Evolutionary conservation across 2,888 invertebrate genomes (phyloP), one percentile per base, ranked within the genome.

Genomic region (Timandra comae): DNA sequence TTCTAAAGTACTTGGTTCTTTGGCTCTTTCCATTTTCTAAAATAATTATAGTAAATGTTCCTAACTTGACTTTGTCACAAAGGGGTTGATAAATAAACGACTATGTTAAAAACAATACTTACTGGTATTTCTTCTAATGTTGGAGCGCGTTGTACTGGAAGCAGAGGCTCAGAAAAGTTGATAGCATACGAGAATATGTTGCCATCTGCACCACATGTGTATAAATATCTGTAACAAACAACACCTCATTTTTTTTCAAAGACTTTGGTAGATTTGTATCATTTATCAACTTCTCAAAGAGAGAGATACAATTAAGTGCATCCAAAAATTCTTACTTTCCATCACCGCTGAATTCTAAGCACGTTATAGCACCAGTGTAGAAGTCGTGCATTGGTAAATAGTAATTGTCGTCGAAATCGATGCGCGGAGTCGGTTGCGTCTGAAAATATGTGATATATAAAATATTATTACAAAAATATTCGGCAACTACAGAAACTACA

Each of bases 351-450:
- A 91, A 87, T 35, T 88, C 85, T 33, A 95, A 76, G 35, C 85
- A 81, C 0, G 90, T 88, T 16, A 95, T 87, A 7, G 77, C 80
- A 4, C 94, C 94, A 13, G 91, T 90, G 35, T 88, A 87, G 26
- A 88, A 87, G 61, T 94, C 93, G 59, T 95, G 95, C 91, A 94
- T 92, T 1, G 91, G 84, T 20, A 93, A 72, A 22, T 86, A 80
- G 78, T 91, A 92, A 54, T 89, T 91, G 56, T 94, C 91, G 0
- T 31, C 4, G 36, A 84, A 81, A 45, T 84, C 84, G 19, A 84
- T 51, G 0, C 82, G 68, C 3, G 85, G 81, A 2, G 54, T 78
- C 1, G 82, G 81, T 68, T 81, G 80, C 33, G 46, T 49, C 81
- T 85, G 63, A 29, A 56, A 43, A 27, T n/a, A n/a, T n/a, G n/a